Percentiles rank a stretch among this genome's conserved stretches.
Conservation (phyloP, 1,140 invertebrate species). For the Ctenoplectra terminalis region DNA sequence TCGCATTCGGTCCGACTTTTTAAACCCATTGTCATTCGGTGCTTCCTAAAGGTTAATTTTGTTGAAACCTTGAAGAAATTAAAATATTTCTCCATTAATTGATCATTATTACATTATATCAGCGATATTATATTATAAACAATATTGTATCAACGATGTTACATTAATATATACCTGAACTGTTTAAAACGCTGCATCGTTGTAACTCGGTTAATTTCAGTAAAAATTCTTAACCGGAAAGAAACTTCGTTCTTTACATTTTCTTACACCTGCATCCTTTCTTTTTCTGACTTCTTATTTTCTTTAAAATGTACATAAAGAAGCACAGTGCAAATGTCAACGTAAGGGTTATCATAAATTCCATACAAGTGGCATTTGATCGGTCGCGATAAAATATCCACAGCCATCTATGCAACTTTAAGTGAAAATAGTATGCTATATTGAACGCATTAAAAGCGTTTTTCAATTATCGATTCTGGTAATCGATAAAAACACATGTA, state of each 20-base stretch:
- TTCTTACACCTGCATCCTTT: not conserved
- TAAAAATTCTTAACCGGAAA: not conserved
- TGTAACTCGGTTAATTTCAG: not conserved
- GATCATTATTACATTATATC: not conserved
- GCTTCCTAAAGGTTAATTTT: not conserved
- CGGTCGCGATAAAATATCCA: not conserved
- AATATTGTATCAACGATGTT: not conserved
- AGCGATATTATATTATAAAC: not conserved
- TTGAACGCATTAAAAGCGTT: slow-evolving; percentile 1
- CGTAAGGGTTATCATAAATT: slow-evolving; percentile 31
- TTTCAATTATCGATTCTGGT: slow-evolving; percentile 14
- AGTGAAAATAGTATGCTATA: not conserved
- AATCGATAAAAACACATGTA: not conserved
- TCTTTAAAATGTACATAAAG: not conserved
- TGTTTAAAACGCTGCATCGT: not conserved
- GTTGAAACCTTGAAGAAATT: not conserved
- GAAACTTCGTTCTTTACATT: not conserved
- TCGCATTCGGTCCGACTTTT: not conserved
- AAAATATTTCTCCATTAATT: not conserved
- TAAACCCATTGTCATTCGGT: not conserved
- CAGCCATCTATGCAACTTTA: not conserved
- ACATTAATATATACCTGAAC: not conserved
- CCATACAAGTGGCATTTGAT: slow-evolving; percentile 5
- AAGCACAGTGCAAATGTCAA: not conserved
- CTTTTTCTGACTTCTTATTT: not conserved